Base-by-base conservation (phyloP, 2,797 vertebrate genomes). In the Gila robusta region DNA sequence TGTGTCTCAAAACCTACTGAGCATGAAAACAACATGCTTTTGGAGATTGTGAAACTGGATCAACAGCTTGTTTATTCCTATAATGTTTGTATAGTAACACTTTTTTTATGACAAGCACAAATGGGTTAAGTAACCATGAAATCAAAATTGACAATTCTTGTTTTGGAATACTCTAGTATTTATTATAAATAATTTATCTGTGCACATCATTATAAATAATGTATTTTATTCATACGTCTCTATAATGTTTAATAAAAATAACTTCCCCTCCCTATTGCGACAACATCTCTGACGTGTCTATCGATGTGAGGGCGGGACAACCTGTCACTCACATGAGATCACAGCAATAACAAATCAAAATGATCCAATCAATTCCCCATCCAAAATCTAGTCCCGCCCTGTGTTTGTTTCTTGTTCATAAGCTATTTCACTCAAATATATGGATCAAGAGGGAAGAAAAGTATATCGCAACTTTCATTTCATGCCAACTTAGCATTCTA, bases 11-110 rank as follows among this genome's bases (percentile, higher is more conserved):
- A 49, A 81, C 66, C 79, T 56, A 71, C 37, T 21, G 23, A 56
- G 67, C 80, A 71, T 71, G 62, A 66, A 64, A 64, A 64, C 62
- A 64, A 35, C 41, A 69, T 28, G 23, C 49, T 71, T 82, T 49
- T 49, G 26, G 23, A 39, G 49, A 28, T 82, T 82, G 47, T 56
- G 35, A 71, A 56, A 81, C 28, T 52, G 12, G 21, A 81, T 52
- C 6, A 23, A n/a, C 64, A 47, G 19, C 23, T 4, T 4, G 12
- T 49, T 32, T 47, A 21, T 69, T 52, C 32, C 26, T 7, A n/a
- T 14, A 12, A 4, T 47, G 59, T 19, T 66, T 47, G n/a, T 21
- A 21, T 0, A 47, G 39, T 26, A 47, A 4, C 2, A 3, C 1
- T 32, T 77, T 32, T 23, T 17, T 28, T 17, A 52, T 32, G 4